Evolutionary conservation across 2,797 vertebrate genomes (phyloP), one percentile per base, ranked within the genome.

Genomic region (Alectoris magna): DNA sequence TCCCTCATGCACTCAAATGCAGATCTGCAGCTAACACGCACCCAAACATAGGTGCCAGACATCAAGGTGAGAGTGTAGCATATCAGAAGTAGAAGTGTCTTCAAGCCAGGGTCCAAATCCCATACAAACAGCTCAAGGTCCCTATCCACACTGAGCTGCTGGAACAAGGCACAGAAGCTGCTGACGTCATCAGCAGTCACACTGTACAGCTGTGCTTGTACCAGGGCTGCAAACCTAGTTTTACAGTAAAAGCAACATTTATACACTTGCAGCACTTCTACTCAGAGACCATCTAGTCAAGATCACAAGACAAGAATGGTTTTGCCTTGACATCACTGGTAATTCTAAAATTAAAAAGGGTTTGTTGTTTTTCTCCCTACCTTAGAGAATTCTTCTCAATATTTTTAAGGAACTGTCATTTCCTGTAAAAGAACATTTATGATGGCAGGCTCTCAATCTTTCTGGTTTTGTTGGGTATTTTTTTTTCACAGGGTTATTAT

Each of bases 361-460:
- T 75, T 95, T 95, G 85, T 93, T 96, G 56, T 93, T 95, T 90
- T 93, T 91, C 91, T 93, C 49, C 34, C 51, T 94, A 87, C 91
- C 93, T 93, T 84, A 77, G 93, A 96, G 94, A 91, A 89, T 86
- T 93, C 76, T 92, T 84, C 90, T 59, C 91, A 95, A 93, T 96
- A 95, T 94, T 96, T 96, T 95, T 88, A 96, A 95, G 95, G 93
- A 96, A 95, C 91, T 92, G 82, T 95, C 93, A 94, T 95, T 95
- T 96, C 90, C 95, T 94, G 90, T 95, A 92, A 79, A 95, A 95
- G 81, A 90, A 92, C 94, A 82, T 96, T 96, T 96, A 84, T 77
- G 89, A 85, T 96, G 93, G 92, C 96, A 91, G 48, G 49, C 73
- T 94, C 80, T 96, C 84, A 56, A 76, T 79, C 91, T 87, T 95